Base-by-base conservation (phyloP, 2,113 vertebrate species). In the Ariopsis seemanni region DNA sequence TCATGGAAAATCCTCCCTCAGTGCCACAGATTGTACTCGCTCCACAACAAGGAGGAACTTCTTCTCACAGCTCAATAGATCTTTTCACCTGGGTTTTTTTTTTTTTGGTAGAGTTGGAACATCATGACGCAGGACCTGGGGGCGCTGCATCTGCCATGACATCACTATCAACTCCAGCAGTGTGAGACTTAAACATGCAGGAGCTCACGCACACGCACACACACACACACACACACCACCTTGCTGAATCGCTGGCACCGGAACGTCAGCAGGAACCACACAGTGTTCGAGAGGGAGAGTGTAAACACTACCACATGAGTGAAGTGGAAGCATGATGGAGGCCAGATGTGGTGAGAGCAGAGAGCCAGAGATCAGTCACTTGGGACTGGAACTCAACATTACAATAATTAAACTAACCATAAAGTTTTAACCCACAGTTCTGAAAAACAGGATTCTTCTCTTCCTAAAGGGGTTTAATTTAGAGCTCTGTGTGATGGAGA, bases 301-400 rank as follows among this genome's bases (percentile, higher is more conserved):
- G 86, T 95, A 95, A 95, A 94, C 87, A 90, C 86, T 94, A 91
- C 92, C 94, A 94, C 92, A 95, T 95, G 95, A 90, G 90, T 48
- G 2, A 63, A 89, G 87, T 87, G 84, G 87, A 87, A 79, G 88
- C 87, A 48, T 57, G 80, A 91, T 84, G 88, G 90, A 91, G 90
- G 88, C 86, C 91, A 92, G 89, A 91, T 91, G 92, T 87, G 57
- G 82, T 53, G 63, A 27, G 71, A 67, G 72, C 82, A 85, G 50
- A 88, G 79, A 87, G 85, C 86, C 80, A 81, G 74, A 65, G 42
- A 74, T 78, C 75, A 79, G 80, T 74, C 74, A 78, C 17, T 86
- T 83, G 84, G 88, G 82, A 82, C 79, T 71, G 69, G 55, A 88
- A 74, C 87, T 80, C 60, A 67, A 86, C 90, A 91, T 88, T 91